Base-by-base conservation (phyloP, 2,113 vertebrate species). In the Sula dactylatra region DNA sequence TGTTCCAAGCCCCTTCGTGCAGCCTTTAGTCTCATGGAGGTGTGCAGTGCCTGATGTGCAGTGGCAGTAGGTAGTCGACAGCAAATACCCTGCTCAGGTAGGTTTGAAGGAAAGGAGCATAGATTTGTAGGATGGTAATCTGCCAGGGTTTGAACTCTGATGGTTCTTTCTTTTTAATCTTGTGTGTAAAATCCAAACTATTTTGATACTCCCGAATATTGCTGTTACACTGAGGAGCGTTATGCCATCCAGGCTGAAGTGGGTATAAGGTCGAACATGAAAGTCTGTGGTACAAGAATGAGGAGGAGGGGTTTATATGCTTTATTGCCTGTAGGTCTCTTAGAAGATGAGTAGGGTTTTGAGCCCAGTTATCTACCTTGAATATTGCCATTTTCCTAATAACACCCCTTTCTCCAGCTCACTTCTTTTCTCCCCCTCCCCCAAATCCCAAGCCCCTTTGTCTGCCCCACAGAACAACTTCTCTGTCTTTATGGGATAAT, bases 401-500 rank as follows among this genome's bases (percentile, higher is more conserved):
- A 94, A 77, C 66, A 54, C 81, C 66, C 58, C 40, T 86, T 80
- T 82, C 87, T 90, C 85, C 82, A 73, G 90, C 78, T 96, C 92
- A 42, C 54, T 94, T 42, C 76, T 93, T 83, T 70, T 54, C 54
- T 94, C 12, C 61, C 69, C 94, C 70, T 95, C 95, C 91, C 82
- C 86, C 86, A 95, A 95, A 96, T 93, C 58, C 86, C 78, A 59
- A 91, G 83, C 79, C 88, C 82, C 84, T 96, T 96, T 96, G 97
- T 97, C 96, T 90, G 86, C 56, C 79, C 83, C 72, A 45, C 54
- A 90, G 96, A 95, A 93, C 94, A 95, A 95, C 96, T 95, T 94
- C 86, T 96, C 94, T 80, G 91, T 96, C 97, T 97, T 96, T 93
- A 91, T 78, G 72, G 97, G 97, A 92, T 97, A 95, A 96, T 97